Base-by-base conservation (phyloP, 2,888 invertebrate genomes). In the Drosophila dives region DNA sequence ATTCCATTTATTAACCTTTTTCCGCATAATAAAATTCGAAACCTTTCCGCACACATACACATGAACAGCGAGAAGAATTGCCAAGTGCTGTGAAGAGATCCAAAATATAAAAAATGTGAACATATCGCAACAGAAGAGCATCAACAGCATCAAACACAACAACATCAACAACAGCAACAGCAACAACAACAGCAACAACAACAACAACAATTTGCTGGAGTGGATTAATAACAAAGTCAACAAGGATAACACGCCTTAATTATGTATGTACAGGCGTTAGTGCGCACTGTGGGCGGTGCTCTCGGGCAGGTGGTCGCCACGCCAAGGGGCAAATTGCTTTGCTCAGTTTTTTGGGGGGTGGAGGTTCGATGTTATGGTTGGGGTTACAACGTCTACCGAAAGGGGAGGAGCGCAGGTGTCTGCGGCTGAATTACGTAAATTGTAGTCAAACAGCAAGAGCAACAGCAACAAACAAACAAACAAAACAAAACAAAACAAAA, bases 1-100 rank as follows among this genome's bases (percentile, higher is more conserved):
- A 82, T 84, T 81, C 85, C 85, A 84, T 85, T 84, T 84, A 78
- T 85, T 77, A 84, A 80, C 83, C 83, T 82, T 85, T 83, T 83
- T 78, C 84, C 84, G 84, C 80, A 80, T 84, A 84, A 84, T 84
- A 83, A 83, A 83, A 84, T 84, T 80, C 74, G 65, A 72, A 83
- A 77, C 76, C 72, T 72, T 78, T 68, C 58, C 61, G 61, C 54
- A 75, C 72, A 54, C 70, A 49, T 29, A 50, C 36, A 49, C 59
- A 15, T 61, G 26, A 23, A 50, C n/a, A 48, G 7, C 34, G 40
- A 65, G 45, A 67, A 55, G 66, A 55, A 67, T 67, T 67, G 66
- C 66, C 33, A 48, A 55, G 33, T 68, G 66, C 67, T 67, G 48
- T 50, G 34, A 53, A 59, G 65, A 59, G 61, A 59, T 63, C 2